phyloP scores from a whole-genome alignment of 2,113 vertebrate genomes.

The Acrocephalus arundinaceus region DNA sequence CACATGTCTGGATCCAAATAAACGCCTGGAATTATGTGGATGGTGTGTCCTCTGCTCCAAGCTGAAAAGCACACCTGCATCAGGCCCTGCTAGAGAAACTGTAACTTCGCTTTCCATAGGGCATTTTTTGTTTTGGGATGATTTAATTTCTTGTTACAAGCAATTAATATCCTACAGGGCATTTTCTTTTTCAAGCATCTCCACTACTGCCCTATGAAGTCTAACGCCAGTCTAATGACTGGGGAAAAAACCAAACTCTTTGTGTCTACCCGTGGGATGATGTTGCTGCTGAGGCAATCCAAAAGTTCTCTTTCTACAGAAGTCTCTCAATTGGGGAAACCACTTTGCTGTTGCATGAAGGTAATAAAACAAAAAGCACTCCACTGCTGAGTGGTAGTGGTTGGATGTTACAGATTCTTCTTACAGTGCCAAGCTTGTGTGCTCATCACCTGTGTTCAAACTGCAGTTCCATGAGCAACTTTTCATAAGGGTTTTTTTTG shows the following conservation, averaged over 20 bases:
- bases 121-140: not conserved
- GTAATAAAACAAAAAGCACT: not conserved
- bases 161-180: not conserved
- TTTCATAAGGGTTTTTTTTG: not conserved
- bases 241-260: not conserved
- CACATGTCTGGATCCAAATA: not conserved
- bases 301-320: not conserved
- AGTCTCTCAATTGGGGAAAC: not conserved
- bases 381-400: not conserved
- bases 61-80: not conserved
- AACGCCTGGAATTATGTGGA: not conserved
- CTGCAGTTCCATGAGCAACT: not conserved
- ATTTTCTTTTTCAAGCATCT: not conserved
- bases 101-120: not conserved
- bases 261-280: not conserved
- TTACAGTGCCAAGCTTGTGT: not conserved
- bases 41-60: not conserved
- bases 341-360: not conserved
- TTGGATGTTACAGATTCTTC: not conserved
- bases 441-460: not conserved
- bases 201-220: not conserved
- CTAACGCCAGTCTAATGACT: not conserved
- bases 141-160: not conserved
- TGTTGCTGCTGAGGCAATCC: not conserved
- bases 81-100: not conserved